Base-by-base conservation (phyloP, 2,113 vertebrate species). In the Nymphicus hollandicus region DNA sequence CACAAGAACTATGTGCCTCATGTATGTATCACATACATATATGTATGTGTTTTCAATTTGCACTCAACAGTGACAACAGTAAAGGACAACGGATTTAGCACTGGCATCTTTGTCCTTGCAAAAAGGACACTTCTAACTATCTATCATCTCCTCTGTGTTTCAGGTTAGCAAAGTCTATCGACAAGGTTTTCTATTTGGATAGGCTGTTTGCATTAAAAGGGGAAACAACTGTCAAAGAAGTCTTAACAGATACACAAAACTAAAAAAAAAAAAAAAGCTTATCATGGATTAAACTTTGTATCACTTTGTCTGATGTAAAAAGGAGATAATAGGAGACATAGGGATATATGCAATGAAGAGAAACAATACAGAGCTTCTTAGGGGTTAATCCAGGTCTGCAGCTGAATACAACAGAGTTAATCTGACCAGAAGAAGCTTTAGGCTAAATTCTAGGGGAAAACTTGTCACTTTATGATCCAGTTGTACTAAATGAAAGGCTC, bases 391-490 rank as follows among this genome's bases (percentile, higher is more conserved):
- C 97, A 81, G 95, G 94, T 94, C 96, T 97, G 84, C 72, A 88
- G 81, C 63, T 93, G 78, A 96, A 97, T 96, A 98, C 97, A 97
- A 95, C 89, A 83, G 95, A 96, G 96, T 93, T 98, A 98, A 98
- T 98, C 98, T 97, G 91, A 81, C 77, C 81, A 80, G 80, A 93
- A 95, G 88, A 97, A 95, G 94, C 72, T 97, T 97, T 95, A 88
- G 86, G 91, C 83, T 96, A 97, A 97, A 97, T 95, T 97, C 86
- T 95, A 90, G 78, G 81, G 93, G 90, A 85, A 97, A 97, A 97
- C 96, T 97, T 97, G 96, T 96, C 97, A 98, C 96, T 97, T 97
- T 97, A 96, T 97, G 97, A 98, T 98, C 97, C 77, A 93, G 92
- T 97, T 95, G 95, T 95, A 94, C 64, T 81, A 96, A 97, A 93